These are phyloP conservation scores for Lottia gigantea DNA, from an alignment of 2,888 invertebrate species.

Conservation along the genomic window DNA sequence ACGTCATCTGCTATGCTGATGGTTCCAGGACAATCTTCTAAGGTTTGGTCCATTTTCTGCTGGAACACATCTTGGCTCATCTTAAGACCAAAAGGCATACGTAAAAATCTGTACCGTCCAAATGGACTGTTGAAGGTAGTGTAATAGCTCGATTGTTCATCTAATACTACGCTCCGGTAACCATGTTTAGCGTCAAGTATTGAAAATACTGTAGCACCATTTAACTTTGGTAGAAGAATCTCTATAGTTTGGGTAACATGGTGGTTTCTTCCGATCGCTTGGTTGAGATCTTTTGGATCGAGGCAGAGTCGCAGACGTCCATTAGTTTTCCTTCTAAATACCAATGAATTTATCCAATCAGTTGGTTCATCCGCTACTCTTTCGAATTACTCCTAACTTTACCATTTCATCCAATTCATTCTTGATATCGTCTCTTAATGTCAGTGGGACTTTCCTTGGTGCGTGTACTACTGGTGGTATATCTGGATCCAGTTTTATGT, in stretches of 20 bases:
- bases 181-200: slow-evolving; percentile 23
- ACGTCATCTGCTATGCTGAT: slow-evolving; percentile 24
- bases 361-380: slow-evolving; percentile 25
- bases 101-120: slow-evolving; percentile 28
- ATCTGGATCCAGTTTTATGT: too few relatives aligned
- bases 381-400: slow-evolving; percentile 20
- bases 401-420: slow-evolving; percentile 25
- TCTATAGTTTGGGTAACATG: slow-evolving; percentile 23
- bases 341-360: slow-evolving; percentile 18
- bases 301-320: slow-evolving; percentile 18
- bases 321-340: slow-evolving; percentile 14
- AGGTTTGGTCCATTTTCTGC: slow-evolving; percentile 23
- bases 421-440: slow-evolving; percentile 20
- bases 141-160: slow-evolving; percentile 8
- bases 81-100: slow-evolving; percentile 28
- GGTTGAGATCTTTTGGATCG: slow-evolving; percentile 34
- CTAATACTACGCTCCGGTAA: slow-evolving; percentile 20
- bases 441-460: too few relatives aligned
- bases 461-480: too few relatives aligned
- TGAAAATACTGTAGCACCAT: slow-evolving; percentile 21
- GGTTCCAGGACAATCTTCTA: slow-evolving; percentile 21
- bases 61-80: slow-evolving; percentile 29
- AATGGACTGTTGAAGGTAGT: slow-evolving; percentile 34
- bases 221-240: slow-evolving; percentile 15
- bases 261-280: slow-evolving; percentile 31